Evolutionary conservation across 1,140 invertebrate genomes (phyloP).

Genomic region (Musca vetustissima): DNA sequence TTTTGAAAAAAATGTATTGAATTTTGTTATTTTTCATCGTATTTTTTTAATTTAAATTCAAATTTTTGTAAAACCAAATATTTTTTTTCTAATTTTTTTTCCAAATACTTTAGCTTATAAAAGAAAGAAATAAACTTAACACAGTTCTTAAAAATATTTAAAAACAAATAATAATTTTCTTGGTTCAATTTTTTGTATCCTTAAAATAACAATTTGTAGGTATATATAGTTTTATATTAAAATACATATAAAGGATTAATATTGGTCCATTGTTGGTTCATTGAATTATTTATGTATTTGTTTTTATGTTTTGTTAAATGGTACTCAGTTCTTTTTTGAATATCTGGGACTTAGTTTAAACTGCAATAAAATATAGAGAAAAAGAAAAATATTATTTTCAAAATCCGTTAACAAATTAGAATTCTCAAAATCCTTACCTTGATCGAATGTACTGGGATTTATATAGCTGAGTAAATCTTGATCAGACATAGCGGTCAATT

Average conservation of each 20-base stretch:
- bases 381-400: neutral
- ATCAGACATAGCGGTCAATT: slow-evolving; percentile 79
- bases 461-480: slow-evolving; percentile 83
- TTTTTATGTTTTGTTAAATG: neutral
- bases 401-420: too few species aligned
- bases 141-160: too few species aligned
- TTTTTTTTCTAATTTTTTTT: neutral
- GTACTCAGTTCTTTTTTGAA: too few species aligned
- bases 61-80: neutral
- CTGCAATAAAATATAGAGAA: neutral
- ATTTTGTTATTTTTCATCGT: neutral
- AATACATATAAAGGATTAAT: too few species aligned
- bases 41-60: neutral
- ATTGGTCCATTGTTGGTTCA: too few species aligned
- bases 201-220: neutral
- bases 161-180: neutral
- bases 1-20: too few species aligned
- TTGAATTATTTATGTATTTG: neutral
- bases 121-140: too few species aligned
- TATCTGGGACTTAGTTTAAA: neutral
- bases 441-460: slow-evolving; percentile 82
- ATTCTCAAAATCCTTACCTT: slow-evolving; percentile 59
- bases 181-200: neutral
- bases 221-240: too few species aligned
- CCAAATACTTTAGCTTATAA: neutral